Percentiles rank a stretch among this genome's conserved stretches.
Evolutionary conservation across 1,140 invertebrate genomes (phyloP).

Genomic region (Trigoniulus corallinus): DNA sequence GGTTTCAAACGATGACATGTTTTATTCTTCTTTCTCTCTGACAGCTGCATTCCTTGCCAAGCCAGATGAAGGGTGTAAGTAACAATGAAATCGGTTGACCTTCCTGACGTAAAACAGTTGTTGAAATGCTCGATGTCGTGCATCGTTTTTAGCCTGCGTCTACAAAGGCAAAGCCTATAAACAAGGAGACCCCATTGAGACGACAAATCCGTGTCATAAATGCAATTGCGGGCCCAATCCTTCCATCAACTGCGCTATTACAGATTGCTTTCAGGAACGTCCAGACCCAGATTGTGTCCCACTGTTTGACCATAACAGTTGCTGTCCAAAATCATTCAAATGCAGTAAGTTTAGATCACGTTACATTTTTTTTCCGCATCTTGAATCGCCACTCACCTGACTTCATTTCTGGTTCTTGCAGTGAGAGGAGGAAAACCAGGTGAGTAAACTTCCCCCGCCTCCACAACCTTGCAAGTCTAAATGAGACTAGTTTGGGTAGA

Average conservation of each 20-base stretch:
- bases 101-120: too few relatives aligned
- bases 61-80: too few relatives aligned
- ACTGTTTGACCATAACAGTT: conserved; percentile 7
- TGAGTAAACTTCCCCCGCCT: neutral
- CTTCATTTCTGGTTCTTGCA: conserved; percentile 6
- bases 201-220: conserved; percentile 8
- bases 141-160: neutral
- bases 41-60: too few relatives aligned
- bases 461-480: too few relatives aligned
- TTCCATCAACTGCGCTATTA: conserved; percentile 2
- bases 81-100: too few relatives aligned
- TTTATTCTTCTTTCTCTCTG: too few relatives aligned
- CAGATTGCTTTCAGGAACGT: conserved; percentile 7
- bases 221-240: conserved; percentile 3
- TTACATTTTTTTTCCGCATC: neutral
- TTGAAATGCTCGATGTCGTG: too few relatives aligned
- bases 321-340: conserved; percentile 5
- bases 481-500: conserved; percentile 10
- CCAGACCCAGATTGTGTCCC: conserved; percentile 5
- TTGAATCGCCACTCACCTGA: conserved; percentile 3
- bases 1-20: too few relatives aligned
- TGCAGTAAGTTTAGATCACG: conserved; percentile 6
- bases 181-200: conserved; percentile 5
- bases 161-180: conserved; percentile 2
- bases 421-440: neutral